These are phyloP conservation scores for Mustela nigripes DNA, from an alignment of 2,113 vertebrate species.

Conservation along the genomic window DNA sequence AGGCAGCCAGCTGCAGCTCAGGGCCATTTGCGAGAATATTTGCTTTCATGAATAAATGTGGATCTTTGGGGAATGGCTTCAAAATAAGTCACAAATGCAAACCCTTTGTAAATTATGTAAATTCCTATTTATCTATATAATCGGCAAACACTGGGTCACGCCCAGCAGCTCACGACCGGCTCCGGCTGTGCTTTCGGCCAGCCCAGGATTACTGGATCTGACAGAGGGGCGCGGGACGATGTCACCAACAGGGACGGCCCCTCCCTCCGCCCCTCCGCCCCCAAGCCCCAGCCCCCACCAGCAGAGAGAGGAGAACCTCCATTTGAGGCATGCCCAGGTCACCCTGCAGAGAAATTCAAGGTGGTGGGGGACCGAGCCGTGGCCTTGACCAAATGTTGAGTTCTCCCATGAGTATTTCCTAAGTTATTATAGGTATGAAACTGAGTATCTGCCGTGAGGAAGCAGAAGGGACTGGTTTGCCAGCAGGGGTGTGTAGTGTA, in stretches of 20 bases:
- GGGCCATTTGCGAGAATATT: slow-evolving; percentile 44
- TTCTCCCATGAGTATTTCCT: slow-evolving; percentile 76
- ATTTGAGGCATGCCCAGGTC: slow-evolving; percentile 16
- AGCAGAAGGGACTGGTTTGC: slow-evolving; percentile 65
- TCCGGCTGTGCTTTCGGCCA: background rate
- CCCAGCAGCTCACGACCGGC: background rate
- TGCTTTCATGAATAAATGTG: slow-evolving; percentile 58
- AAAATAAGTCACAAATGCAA: slow-evolving; percentile 60
- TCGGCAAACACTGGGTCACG: slow-evolving; percentile 73
- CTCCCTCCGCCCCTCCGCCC: background rate
- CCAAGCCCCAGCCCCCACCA: rapidly evolving
- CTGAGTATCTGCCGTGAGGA: slow-evolving; percentile 65
- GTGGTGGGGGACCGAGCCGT: slow-evolving; percentile 56
- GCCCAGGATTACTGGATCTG: background rate
- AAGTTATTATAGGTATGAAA: slow-evolving; percentile 83
- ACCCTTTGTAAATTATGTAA: slow-evolving; percentile 75
- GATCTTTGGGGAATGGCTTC: slow-evolving; percentile 57
- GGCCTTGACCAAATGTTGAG: slow-evolving; percentile 77
- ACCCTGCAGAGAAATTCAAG: background rate
- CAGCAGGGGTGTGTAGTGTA: slow-evolving; percentile 78
- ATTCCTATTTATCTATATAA: slow-evolving; percentile 77
- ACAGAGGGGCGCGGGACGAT: background rate
- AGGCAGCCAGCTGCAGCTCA: background rate
- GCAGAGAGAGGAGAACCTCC: background rate
- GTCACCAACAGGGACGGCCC: background rate